Evolutionary conservation across 2,888 invertebrate species (phyloP), one percentile per base, ranked within the genome.

Genomic region (Nebria brevicollis): DNA sequence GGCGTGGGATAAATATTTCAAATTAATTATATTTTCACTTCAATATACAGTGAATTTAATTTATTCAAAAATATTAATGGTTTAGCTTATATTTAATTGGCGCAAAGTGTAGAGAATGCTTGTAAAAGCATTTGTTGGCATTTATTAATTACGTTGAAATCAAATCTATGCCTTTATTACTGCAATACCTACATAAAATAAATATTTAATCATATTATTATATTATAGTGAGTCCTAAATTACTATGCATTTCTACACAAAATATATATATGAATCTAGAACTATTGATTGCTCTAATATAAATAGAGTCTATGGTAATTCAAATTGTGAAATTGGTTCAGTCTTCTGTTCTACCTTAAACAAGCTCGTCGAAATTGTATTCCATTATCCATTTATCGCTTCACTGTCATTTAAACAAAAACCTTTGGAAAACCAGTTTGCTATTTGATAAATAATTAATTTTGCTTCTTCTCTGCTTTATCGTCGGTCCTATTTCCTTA

Each of bases 391-490:
- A 70, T 70, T 70, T 34, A 70, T 10, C 26, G 11, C 11, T 11
- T 70, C 54, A 54, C 70, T 34, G 25, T 70, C 70, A 70, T 70
- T 70, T 26, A 70, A 70, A 70, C 70, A 70, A 70, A 70, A 70
- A 25, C 70, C 70, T 70, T 34, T 70, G 1, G 34, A 34, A 20
- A 25, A 11, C 11, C 70, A 3, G 11, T 25, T 11, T 5, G 34
- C 70, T 34, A 26, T 34, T 70, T 15, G 26, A 70, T 70, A 70
- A 70, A 70, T 70, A 70, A 70, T 70, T 70, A 70, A 70, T 70
- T 70, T 26, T 70, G 11, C 70, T 8, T 25, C 70, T 34, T 34
- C 11, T 26, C 13, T 70, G 25, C 25, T 20, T 25, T 66, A 20
- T 34, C 70, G 15, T 26, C 26, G 25, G 54, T 8, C 8, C 54